These are phyloP conservation scores for Siphonodentalium dalli DNA, from an alignment of 2,888 invertebrate species.

Conservation along the genomic window DNA sequence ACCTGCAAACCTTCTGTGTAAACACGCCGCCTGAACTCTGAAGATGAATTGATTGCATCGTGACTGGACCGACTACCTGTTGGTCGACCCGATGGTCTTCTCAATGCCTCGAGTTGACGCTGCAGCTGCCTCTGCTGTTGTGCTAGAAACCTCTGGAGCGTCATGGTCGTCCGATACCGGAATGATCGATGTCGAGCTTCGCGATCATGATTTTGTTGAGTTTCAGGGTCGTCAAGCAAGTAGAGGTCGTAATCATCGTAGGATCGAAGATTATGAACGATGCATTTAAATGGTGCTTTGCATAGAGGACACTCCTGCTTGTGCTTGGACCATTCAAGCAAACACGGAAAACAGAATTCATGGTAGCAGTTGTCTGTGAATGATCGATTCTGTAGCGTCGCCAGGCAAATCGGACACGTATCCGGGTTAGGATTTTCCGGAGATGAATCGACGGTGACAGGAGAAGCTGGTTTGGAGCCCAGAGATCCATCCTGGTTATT, in stretches of 20 bases:
- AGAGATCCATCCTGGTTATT: too few species aligned
- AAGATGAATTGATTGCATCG: too few species aligned
- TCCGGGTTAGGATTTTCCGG: slow-evolving; percentile 70
- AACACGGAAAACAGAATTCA: slow-evolving; percentile 91
- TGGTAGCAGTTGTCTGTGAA: slow-evolving; percentile 92
- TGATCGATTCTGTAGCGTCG: slow-evolving; percentile 84
- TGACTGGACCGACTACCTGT: too few species aligned
- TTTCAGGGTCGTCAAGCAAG: slow-evolving; percentile 45
- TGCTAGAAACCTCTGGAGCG: too few species aligned
- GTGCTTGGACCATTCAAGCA: slow-evolving; percentile 93
- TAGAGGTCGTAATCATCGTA: slow-evolving; percentile 89
- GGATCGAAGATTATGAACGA: slow-evolving; percentile 90
- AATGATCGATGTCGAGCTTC: slow-evolving; percentile 43
- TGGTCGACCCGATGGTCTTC: too few species aligned
- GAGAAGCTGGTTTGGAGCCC: too few species aligned
- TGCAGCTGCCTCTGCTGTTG: too few species aligned
- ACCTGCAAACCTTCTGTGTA: slow-evolving; percentile 82
- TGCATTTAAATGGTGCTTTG: slow-evolving; percentile 88
- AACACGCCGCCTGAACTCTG: slow-evolving; percentile 72
- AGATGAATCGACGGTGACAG: too few species aligned
- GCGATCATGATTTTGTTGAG: slow-evolving; percentile 22
- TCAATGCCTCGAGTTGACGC: too few species aligned
- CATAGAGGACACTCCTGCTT: slow-evolving; percentile 84
- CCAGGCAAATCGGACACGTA: slow-evolving; percentile 94
- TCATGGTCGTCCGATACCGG: slow-evolving; percentile 62